Evolutionary conservation across 2,797 vertebrate species (phyloP), one percentile per base, ranked within the genome.

Genomic region (Steatocranus sp.): DNA sequence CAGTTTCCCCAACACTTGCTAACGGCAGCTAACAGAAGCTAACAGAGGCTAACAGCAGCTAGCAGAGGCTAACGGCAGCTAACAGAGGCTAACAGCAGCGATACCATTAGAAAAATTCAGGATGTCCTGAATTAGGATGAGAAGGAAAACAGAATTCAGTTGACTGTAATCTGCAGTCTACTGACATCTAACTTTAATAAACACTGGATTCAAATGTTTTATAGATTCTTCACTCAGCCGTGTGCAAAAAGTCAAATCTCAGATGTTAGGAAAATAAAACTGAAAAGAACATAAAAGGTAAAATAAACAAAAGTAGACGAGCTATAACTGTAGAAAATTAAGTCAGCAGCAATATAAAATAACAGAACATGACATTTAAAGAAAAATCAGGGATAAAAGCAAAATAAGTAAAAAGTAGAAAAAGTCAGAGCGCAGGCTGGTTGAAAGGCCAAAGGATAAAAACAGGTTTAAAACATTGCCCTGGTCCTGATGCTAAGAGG

Each of bases 291-390:
- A 56, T 17, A 56, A 56, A 32, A 56, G 54, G 0, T 56, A 30
- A 30, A 56, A 30, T 17, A 18, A 30, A 56, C 53, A 30, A 30
- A 56, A 56, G 54, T 10, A 32, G 8, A 56, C 0, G 0, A 10
- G 30, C 53, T 56, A 32, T 32, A 32, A 32, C 8, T 32, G 5
- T 32, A 56, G 15, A 53, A 53, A 53, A 53, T 25, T 15, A 8
- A 15, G 20, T 25, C 20, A 25, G 11, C 20, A 53, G 51, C 12
- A 53, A 53, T 53, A 53, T 15, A 53, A 53, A 53, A 53, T 20
- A 53, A 25, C 50, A 51, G 50, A 4, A 1, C 20, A 2, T 51
- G 11, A 23, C 14, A 53, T 53, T 53, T 53, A 53, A 8, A 53
- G 51, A 56, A 30, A 30, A 56, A 17, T 30, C 5, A 54, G 11